A percentile compares a stretch with the other conserved stretches of the same genome.
Evolutionary conservation across 2,888 invertebrate species (phyloP).

Genomic region (Troides aeacus): DNA sequence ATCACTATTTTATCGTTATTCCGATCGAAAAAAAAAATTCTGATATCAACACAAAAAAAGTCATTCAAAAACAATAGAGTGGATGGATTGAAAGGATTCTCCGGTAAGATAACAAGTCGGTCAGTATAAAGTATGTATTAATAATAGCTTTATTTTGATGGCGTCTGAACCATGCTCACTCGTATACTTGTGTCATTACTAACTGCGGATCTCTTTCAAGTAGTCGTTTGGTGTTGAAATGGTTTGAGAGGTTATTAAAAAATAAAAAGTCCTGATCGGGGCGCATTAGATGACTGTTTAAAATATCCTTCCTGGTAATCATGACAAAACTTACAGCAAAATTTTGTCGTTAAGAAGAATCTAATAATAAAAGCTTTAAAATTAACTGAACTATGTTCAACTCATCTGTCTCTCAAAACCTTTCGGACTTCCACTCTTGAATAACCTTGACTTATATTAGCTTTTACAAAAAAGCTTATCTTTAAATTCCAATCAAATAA

Average conservation of each 20-base stretch:
- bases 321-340: not conserved
- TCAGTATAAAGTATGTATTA: constrained; percentile 71
- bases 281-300: constrained; percentile 21
- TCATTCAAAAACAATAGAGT: constrained; percentile 76
- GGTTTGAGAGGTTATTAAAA: constrained; percentile 13
- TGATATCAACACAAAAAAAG: constrained; percentile 77
- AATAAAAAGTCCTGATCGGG: constrained; percentile 6
- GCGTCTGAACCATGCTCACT: constrained; percentile 55
- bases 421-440: not conserved
- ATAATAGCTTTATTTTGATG: constrained; percentile 70
- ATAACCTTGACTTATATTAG: not conserved
- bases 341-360: not conserved
- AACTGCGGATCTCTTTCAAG: constrained; percentile 26
- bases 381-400: not conserved
- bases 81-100: constrained; percentile 77
- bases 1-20: constrained; percentile 75
- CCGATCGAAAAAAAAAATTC: constrained; percentile 72
- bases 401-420: not conserved
- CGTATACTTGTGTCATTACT: constrained; percentile 50
- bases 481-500: not conserved
- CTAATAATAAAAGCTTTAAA: not conserved
- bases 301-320: not conserved
- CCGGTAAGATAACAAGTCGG: constrained; percentile 65
- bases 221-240: constrained; percentile 30
- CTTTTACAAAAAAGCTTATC: constrained; percentile 6